Base-by-base conservation (phyloP, 2,113 vertebrate species). In the Pagrus major region DNA sequence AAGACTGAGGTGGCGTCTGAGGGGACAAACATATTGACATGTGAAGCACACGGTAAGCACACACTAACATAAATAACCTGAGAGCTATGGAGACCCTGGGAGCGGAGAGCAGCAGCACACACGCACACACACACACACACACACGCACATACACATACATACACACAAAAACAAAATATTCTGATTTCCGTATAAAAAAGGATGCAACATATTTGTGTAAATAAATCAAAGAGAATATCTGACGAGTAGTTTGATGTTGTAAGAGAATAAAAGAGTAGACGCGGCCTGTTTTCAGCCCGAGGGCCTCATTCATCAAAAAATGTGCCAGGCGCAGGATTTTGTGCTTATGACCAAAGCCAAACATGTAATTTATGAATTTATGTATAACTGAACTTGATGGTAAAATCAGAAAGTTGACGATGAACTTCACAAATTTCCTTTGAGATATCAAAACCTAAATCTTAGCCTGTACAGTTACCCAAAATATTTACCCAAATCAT, bases 41-140 rank as follows among this genome's bases (percentile, higher is more conserved):
- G 23, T 76, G 63, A 79, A 85, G 79, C 76, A 77, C 76, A 83
- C 63, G 21, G 52, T 74, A 81, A 86, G 76, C 77, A 86, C 86
- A 89, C 74, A 79, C 56, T 27, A 92, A 89, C 85, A 81, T 51
- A 88, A 84, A 89, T 61, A 91, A 94, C 94, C 94, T 95, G 94
- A 95, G 93, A 93, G 93, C 88, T 93, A 90, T 93, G 93, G 88
- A 88, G 85, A 93, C 87, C 91, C 91, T 93, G 91, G 90, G 89
- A 85, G 84, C 25, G 29, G 63, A 85, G 88, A 87, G 88, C 81
- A 89, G 81, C 87, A 72, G 76, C 58, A 11, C 64, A 4, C 64
- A 9, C 83, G 49, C 59, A 47, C 74, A 52, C 65, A 61, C 49
- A 55, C 33, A 29, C 75, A 66, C 72, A 37, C 37, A 35, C 55